Evolutionary conservation across 92 coral and sea anemone genomes (phyloP).

Genomic region (Micromussa lordhowensis): DNA sequence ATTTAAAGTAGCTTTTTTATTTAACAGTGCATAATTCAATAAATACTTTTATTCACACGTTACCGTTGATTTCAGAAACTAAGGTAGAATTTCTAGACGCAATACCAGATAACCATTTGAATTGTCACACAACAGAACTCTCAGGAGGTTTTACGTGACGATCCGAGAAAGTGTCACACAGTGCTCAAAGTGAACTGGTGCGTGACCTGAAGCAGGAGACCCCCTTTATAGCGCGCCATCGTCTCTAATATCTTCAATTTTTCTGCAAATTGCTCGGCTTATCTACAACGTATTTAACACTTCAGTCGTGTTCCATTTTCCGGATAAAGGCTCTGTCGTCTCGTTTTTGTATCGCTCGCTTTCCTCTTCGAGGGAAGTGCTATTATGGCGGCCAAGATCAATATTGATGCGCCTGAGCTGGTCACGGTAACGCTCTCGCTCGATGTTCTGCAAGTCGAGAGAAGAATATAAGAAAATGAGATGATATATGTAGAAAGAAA

Average conservation of each 20-base stretch:
- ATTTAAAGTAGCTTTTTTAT: background rate
- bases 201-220: background rate
- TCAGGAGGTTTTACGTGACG: background rate
- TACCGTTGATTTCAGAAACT: background rate
- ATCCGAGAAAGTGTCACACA: background rate
- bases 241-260: background rate
- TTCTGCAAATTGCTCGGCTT: background rate
- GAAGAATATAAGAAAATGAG: background rate
- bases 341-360: background rate
- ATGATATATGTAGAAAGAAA: background rate
- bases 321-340: background rate
- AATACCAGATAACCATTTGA: background rate
- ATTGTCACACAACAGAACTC: background rate
- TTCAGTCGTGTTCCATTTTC: constrained; percentile 13
- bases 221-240: background rate
- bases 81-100: background rate
- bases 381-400: background rate
- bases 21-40: background rate
- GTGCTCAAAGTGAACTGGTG: background rate
- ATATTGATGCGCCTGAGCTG: background rate
- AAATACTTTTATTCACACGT: background rate
- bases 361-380: background rate
- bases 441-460: constrained; percentile 1
- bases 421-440: constrained; percentile 26
- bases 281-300: background rate